Conservation (phyloP, 1,140 invertebrate genomes). For the Aphis craccivora region DNA sequence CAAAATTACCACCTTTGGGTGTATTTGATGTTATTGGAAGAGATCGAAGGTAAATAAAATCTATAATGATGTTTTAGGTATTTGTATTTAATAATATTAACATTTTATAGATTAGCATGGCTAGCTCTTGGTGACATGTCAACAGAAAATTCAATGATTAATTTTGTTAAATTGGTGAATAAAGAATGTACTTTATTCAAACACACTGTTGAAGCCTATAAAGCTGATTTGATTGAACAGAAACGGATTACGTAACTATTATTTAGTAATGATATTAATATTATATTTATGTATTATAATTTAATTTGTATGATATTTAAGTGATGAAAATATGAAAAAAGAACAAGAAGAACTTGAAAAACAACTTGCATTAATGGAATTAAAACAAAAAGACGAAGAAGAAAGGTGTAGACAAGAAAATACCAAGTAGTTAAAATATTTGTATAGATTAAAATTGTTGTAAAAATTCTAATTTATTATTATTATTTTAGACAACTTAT, state of each 20-base stretch:
- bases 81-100: neutral
- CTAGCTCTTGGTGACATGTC: conserved; percentile 86
- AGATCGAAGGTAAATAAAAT: conserved; percentile 75
- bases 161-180: conserved; percentile 89
- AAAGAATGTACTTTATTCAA: conserved; percentile 87
- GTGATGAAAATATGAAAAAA: conserved; percentile 59
- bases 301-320: neutral
- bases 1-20: conserved; percentile 83
- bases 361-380: conserved; percentile 45
- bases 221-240: conserved; percentile 79
- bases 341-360: conserved; percentile 62
- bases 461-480: neutral
- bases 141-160: conserved; percentile 85
- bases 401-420: conserved; percentile 67
- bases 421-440: conserved; percentile 71
- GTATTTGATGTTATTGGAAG: conserved; percentile 94
- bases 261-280: neutral
- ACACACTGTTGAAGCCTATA: conserved; percentile 90
- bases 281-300: neutral
- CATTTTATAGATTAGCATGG: conserved; percentile 81
- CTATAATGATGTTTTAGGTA: neutral
- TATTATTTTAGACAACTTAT: conserved; percentile 75
- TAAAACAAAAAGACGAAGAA: conserved; percentile 60
- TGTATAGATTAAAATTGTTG: neutral
- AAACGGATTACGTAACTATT: conserved; percentile 71